Base-by-base conservation (phyloP, 2,888 invertebrate genomes). In the Ypsolopha scabrella region DNA sequence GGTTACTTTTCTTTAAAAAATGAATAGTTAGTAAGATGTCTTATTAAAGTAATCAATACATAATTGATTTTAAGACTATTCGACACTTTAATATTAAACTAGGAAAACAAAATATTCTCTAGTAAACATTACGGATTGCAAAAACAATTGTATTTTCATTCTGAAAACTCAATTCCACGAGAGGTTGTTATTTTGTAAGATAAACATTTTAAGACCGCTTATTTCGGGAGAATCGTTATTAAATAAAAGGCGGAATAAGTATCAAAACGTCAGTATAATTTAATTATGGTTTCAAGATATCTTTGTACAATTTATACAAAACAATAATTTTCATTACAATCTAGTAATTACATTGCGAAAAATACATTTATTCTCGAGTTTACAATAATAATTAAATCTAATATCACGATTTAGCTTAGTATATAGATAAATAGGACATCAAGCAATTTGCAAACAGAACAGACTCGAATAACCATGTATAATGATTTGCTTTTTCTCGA, bases 231-330 rank as follows among this genome's bases (percentile, higher is more conserved):
- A 24, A 24, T 24, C 24, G 24, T 24, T 38, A 47, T 47, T 55
- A 77, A 79, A 72, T 71, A 75, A 83, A 75, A 70, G 62, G 65
- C 67, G 57, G 51, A 62, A 56, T 77, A 79, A 80, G 86, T 86
- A 86, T 86, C 80, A 85, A 86, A 86, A 86, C 86, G 77, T 86
- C 85, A 72, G 83, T 86, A 86, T 86, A 86, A 82, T 83, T 74
- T 82, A 81, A 85, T 83, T 82, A 86, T 76, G 72, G 70, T 75
- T 78, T 71, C 76, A 80, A 81, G 82, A 85, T 80, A 76, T 80
- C 74, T 83, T 83, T 85, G 81, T 83, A 83, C 82, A 82, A 64
- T 75, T 85, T 83, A 82, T 86, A 86, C 83, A 86, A 85, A 85
- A 85, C 85, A 85, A 85, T 83, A 81, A 79, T 79, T 76, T 78